phyloP scores from a whole-genome alignment of 2,797 vertebrate genomes.

The Avahi laniger region DNA sequence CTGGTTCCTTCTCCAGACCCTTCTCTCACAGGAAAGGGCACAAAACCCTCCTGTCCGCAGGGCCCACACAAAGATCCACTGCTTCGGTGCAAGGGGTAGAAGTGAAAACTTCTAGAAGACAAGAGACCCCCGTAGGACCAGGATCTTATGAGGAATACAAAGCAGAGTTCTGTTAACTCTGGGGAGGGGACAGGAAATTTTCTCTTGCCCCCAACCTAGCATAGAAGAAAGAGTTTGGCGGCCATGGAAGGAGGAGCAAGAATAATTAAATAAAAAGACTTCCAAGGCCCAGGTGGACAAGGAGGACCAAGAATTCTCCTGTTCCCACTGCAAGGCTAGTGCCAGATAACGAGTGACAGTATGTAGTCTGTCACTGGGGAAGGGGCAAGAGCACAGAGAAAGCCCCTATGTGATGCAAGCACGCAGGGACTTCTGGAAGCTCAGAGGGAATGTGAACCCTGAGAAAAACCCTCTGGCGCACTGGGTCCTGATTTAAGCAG shows the following conservation, averaged over 20 bases:
- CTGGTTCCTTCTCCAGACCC: not conserved
- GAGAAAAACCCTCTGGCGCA: not conserved
- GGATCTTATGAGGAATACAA: not conserved
- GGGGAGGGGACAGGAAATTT: not conserved
- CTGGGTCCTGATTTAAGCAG: not conserved
- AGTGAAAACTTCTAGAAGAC: not conserved
- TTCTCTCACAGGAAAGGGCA: not conserved
- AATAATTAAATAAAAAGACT: not conserved
- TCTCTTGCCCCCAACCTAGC: not conserved
- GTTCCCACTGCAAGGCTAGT: not conserved
- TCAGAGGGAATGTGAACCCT: no score
- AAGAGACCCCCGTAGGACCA: not conserved
- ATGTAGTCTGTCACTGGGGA: rapidly evolving
- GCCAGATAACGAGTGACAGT: not conserved
- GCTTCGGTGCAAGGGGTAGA: not conserved
- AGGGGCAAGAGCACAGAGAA: not conserved
- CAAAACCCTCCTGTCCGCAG: not conserved
- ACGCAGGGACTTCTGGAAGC: not conserved
- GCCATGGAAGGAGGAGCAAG: not conserved
- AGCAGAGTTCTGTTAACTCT: not conserved
- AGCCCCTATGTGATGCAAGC: rapidly evolving
- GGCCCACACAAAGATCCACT: not conserved
- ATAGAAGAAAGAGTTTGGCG: not conserved
- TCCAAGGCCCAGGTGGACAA: not conserved
- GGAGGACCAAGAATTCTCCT: not conserved